phyloP scores from a whole-genome alignment of 2,888 invertebrate genomes.

The Ypsolopha scabrella region DNA sequence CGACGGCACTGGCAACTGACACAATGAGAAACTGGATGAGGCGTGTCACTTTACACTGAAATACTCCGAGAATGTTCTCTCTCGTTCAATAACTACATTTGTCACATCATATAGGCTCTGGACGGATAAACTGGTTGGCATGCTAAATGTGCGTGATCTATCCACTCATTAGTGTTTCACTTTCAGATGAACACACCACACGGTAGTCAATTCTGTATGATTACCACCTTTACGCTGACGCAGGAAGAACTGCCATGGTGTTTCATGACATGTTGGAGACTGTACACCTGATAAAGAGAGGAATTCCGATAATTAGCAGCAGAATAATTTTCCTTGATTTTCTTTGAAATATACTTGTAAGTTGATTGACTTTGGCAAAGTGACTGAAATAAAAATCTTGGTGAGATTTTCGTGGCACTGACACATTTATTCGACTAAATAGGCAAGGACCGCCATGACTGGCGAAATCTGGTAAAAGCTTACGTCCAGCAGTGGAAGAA shows the following conservation, averaged over 20 bases:
- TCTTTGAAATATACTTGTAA: no score
- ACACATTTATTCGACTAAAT: no score
- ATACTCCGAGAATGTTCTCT: conserved; percentile 40
- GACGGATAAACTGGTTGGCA: conserved; percentile 11
- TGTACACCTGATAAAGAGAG: background rate
- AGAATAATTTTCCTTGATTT: background rate
- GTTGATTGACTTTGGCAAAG: no score
- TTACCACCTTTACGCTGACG: no score
- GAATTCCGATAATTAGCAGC: conserved; percentile 5
- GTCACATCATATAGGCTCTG: conserved; percentile 17
- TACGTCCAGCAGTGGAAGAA: no score
- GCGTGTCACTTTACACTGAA: conserved; percentile 47
- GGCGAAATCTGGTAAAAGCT: no score
- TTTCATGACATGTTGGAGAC: no score
- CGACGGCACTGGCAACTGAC: conserved; percentile 51
- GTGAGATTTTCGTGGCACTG: no score
- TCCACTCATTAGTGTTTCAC: conserved; percentile 47
- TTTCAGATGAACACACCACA: conserved; percentile 35
- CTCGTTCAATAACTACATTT: conserved; percentile 24
- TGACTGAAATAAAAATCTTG: no score
- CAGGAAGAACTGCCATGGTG: no score
- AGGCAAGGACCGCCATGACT: no score
- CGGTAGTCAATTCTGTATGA: conserved; percentile 7
- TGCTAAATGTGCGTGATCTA: conserved; percentile 31
- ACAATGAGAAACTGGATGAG: conserved; percentile 37